A percentile compares a stretch with the other conserved stretches of the same genome.
phyloP scores from a whole-genome alignment of 64 coral and sea anemone species.

The Exaiptasia diaphana region DNA sequence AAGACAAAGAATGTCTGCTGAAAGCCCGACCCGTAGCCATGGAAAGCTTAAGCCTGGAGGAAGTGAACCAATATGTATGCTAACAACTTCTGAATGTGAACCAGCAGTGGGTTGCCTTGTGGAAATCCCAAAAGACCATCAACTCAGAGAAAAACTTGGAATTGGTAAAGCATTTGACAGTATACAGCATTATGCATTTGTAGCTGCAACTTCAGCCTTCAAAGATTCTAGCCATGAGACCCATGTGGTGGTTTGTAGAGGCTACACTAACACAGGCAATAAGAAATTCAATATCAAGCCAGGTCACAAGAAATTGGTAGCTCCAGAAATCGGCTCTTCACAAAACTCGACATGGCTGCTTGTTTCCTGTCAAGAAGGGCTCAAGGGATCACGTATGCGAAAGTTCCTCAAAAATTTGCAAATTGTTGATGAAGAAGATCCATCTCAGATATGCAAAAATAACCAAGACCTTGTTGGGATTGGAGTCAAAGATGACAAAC shows the following conservation, averaged over 20 bases:
- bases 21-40: constrained; percentile 8
- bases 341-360: not conserved
- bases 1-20: not conserved
- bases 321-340: not conserved
- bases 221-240: not conserved
- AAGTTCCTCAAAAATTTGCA: constrained; percentile 1
- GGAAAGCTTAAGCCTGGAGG: not conserved
- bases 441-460: not conserved
- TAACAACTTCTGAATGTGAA: not conserved
- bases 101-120: constrained; percentile 9
- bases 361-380: not conserved
- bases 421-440: constrained; percentile 9
- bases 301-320: not conserved
- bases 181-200: constrained; percentile 24
- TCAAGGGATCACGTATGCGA: constrained; percentile 19
- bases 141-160: constrained; percentile 11
- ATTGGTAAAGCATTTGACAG: not conserved
- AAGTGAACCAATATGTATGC: constrained; percentile 10
- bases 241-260: not conserved
- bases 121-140: not conserved
- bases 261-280: constrained; percentile 11
- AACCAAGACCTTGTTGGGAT: not conserved
- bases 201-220: constrained; percentile 8
- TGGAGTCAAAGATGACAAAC: not conserved
- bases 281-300: constrained; percentile 13